Conservation (phyloP, 2,888 invertebrate genomes). For the Cryptophagus acutangulus region DNA sequence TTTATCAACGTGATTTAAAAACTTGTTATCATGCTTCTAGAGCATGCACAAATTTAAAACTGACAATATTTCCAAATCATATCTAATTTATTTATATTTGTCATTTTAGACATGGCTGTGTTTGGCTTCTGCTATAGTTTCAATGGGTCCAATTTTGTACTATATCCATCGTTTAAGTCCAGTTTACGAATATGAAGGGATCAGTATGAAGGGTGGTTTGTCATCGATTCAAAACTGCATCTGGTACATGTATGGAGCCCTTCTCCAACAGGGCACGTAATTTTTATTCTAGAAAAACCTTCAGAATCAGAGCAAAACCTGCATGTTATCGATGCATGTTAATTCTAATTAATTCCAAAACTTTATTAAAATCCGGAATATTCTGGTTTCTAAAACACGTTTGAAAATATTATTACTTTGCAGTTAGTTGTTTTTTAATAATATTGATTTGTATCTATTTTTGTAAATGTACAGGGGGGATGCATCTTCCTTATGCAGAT, state of each 20-base stretch:
- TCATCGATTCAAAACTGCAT: conserved; percentile 66
- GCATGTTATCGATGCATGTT: too few species aligned
- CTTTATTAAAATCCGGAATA: too few species aligned
- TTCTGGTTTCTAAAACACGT: too few species aligned
- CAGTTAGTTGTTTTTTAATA: conserved; percentile 6
- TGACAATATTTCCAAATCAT: too few species aligned
- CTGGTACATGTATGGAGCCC: conserved; percentile 87
- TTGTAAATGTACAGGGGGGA: conserved; percentile 76
- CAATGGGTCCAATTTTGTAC: conserved; percentile 75
- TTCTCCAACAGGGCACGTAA: conserved; percentile 78
- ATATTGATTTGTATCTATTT: conserved; percentile 4
- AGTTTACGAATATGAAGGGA: conserved; percentile 61
- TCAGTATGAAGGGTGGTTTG: conserved; percentile 54
- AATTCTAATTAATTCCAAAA: too few species aligned
- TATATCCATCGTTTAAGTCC: conserved; percentile 69
- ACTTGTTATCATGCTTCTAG: too few species aligned
- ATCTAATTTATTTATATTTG: conserved; percentile 31
- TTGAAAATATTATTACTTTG: too few species aligned
- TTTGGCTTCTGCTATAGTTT: conserved; percentile 64
- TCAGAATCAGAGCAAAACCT: too few species aligned
- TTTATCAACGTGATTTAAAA: too few species aligned
- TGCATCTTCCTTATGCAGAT: conserved; percentile 78
- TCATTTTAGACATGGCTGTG: conserved; percentile 84
- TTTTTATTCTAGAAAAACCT: too few species aligned
- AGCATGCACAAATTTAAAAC: too few species aligned